Base-by-base conservation (phyloP, 2,888 invertebrate species). In the Cordilura impudica region DNA sequence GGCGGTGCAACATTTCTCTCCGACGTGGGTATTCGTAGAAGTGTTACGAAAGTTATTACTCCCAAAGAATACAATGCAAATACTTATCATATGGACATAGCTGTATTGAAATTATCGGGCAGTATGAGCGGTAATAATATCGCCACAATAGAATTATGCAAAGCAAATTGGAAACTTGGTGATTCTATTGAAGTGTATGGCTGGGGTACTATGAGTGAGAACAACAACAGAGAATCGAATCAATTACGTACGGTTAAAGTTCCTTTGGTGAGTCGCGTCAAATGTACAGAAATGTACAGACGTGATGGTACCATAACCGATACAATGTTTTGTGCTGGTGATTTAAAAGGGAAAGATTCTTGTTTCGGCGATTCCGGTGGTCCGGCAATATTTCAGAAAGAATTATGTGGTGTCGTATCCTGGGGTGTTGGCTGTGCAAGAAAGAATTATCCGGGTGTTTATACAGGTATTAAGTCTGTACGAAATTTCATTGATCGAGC, bases 391-490 rank as follows among this genome's bases (percentile, higher is more conserved):
- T 83, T 72, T 61, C 81, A 81, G 2, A 85, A 85, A 2, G 71
- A 85, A 56, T 82, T 89, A 83, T 81, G 88, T 92, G 95, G 95
- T n/a, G 91, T 96, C 4, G 95, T 95, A 0, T 95, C 95, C 0
- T 89, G 84, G 78, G 88, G 88, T 18, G 66, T 82, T 21, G 83
- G 85, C 0, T 89, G 88, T 53, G 89, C 85, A 19, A 81, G 82
- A 83, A 91, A 93, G 0, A 92, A 93, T 82, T 93, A 92, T 84
- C 95, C 96, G 0, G 96, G 96, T 0, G 95, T 96, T 2, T 96
- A 96, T 87, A 92, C 94, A 0, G 90, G 94, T 74, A 94, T 95
- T 18, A 83, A 83, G 4, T 73, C 19, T 45, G 83, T 87, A 12
- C 74, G 84, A 23, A 47, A 54, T 35, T 83, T 83, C 65, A 82